Conservation (phyloP, 2,113 vertebrate species). For the Pogona vitticeps region DNA sequence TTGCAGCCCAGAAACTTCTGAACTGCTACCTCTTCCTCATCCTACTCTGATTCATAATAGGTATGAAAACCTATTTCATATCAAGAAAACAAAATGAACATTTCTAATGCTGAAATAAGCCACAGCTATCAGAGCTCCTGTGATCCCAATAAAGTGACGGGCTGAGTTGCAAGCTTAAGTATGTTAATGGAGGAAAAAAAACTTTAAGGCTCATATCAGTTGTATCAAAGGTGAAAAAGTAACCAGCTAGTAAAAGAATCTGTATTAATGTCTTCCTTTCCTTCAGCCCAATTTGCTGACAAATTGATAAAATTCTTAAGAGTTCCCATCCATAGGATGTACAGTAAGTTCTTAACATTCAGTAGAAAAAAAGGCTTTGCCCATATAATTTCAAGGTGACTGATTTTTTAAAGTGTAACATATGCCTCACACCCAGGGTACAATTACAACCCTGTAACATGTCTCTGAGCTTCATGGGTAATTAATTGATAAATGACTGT, state of each 20-base stretch:
- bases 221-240: neutral
- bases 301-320: slow-evolving; percentile 18
- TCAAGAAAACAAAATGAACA: neutral
- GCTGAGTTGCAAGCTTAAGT: neutral
- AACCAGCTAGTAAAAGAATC: neutral
- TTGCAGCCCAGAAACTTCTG: neutral
- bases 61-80: no score
- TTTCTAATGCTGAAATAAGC: neutral
- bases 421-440: slow-evolving; percentile 76
- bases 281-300: neutral
- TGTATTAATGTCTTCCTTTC: neutral
- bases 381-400: slow-evolving; percentile 80
- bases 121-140: neutral
- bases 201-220: slow-evolving; percentile 2
- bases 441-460: slow-evolving; percentile 68
- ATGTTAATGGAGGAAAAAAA: neutral
- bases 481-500: slow-evolving; percentile 80
- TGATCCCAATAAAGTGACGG: neutral
- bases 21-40: no score
- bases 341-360: slow-evolving; percentile 42
- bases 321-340: neutral
- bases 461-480: slow-evolving; percentile 77
- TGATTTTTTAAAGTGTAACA: slow-evolving; percentile 78
- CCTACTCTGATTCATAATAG: no score
- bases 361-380: slow-evolving; percentile 61